Conservation (phyloP, 1,140 invertebrate genomes). For the Oncopodura yosiiana region DNA sequence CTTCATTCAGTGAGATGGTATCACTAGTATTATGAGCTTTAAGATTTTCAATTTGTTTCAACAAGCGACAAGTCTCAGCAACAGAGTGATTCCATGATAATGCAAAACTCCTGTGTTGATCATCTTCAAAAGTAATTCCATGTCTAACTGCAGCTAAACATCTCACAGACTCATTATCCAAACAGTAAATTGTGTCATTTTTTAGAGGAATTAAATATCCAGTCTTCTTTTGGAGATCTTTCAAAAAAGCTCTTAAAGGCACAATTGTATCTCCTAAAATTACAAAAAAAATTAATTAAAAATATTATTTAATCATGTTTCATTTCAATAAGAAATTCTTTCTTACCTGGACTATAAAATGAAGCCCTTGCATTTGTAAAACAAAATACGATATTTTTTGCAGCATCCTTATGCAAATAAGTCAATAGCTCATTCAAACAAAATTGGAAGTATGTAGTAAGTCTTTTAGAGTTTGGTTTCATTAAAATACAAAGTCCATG, state of each 20-base stretch:
- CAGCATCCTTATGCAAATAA: conserved; percentile 34
- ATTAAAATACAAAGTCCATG: conserved; percentile 36
- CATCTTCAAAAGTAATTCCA: not conserved
- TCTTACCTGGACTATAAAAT: conserved; percentile 30
- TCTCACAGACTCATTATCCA: conserved; percentile 30
- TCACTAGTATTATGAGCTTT: conserved; percentile 12
- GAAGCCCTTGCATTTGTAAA: conserved; percentile 32
- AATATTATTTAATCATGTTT: not conserved
- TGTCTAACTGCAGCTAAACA: conserved; percentile 21
- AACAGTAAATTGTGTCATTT: conserved; percentile 16
- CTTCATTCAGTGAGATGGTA: conserved; percentile 22
- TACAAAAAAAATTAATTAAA: conserved; percentile 6
- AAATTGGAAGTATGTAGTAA: conserved; percentile 33
- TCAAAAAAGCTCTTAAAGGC: conserved; percentile 10
- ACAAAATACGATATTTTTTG: conserved; percentile 36
- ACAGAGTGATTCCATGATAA: conserved; percentile 10
- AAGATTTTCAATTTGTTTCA: not conserved
- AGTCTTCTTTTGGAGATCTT: not conserved
- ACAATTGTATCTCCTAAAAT: conserved; percentile 18
- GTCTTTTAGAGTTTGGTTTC: conserved; percentile 33
- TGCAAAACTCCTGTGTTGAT: not conserved
- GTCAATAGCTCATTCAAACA: conserved; percentile 36
- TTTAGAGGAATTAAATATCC: conserved; percentile 8
- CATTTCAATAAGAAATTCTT: conserved; percentile 18
- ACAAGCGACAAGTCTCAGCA: not conserved